Evolutionary conservation across 1,140 invertebrate species (phyloP).

Genomic region (Cotesia vestalis): DNA sequence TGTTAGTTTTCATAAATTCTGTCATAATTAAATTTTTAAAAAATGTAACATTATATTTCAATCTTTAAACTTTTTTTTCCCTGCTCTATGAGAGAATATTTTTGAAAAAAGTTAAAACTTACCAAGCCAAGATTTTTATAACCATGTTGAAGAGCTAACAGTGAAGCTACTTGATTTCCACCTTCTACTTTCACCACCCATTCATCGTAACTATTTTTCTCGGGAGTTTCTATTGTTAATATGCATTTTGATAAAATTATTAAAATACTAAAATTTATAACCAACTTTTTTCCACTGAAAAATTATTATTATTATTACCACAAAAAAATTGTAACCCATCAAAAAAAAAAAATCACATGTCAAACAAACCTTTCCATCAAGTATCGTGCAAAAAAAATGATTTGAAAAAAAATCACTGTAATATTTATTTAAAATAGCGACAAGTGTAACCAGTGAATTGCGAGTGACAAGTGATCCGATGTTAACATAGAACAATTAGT

Average conservation of each 20-base stretch:
- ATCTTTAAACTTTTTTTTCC: no score
- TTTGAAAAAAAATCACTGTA: not conserved
- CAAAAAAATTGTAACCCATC: no score
- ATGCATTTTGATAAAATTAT: slow-evolving; percentile 14
- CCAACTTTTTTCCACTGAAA: not conserved
- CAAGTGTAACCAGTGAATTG: slow-evolving; percentile 46
- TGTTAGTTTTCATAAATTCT: no score
- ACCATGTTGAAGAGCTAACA: slow-evolving; percentile 63
- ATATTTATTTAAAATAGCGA: slow-evolving; percentile 20
- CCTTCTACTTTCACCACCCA: slow-evolving; percentile 69
- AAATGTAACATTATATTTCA: no score
- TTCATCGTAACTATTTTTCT: slow-evolving; percentile 58
- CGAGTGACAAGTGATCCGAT: slow-evolving; percentile 55
- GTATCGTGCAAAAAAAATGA: not conserved
- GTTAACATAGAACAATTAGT: slow-evolving; percentile 55
- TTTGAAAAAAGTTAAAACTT: slow-evolving; percentile 34
- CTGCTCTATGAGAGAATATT: no score
- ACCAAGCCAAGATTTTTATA: slow-evolving; percentile 66
- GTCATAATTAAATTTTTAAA: no score
- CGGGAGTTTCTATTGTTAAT: slow-evolving; percentile 30
- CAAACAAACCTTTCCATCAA: not conserved
- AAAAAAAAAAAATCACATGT: no score
- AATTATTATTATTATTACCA: no score
- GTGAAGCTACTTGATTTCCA: slow-evolving; percentile 60
- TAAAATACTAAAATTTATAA: slow-evolving; percentile 30